Percentiles rank a stretch among this genome's conserved stretches.
These are phyloP conservation scores for Anabacerthia variegaticeps DNA, from an alignment of 2,797 vertebrate species.

Conservation along the genomic window DNA sequence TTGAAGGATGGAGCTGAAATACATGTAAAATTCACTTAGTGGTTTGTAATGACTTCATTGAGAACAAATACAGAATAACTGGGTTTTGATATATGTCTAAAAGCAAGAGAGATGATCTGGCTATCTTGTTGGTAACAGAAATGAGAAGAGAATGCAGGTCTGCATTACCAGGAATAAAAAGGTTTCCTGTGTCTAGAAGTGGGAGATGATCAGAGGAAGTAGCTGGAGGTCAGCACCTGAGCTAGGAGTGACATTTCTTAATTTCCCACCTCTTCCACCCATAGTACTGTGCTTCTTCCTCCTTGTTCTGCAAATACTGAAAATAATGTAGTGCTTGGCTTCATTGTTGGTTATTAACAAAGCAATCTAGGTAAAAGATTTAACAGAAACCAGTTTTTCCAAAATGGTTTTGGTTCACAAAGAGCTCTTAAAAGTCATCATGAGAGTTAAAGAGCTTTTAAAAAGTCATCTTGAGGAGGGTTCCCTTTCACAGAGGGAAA, in stretches of 20 bases:
- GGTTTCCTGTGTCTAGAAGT: neutral
- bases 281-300: neutral
- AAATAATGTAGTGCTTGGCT: neutral
- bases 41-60: neutral
- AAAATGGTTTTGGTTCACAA: neutral
- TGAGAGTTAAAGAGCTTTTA: neutral
- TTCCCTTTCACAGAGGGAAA: neutral
- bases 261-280: neutral
- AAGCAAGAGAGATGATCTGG: neutral
- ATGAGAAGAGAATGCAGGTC: neutral
- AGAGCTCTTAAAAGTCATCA: neutral
- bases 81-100: neutral
- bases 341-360: neutral
- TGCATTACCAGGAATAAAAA: neutral
- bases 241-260: neutral
- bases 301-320: neutral
- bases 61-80: neutral
- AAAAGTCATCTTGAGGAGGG: neutral
- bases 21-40: accelerated
- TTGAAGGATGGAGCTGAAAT: neutral
- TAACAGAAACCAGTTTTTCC: neutral
- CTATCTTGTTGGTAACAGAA: neutral
- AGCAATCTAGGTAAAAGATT: neutral
- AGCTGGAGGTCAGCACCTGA: neutral
- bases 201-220: neutral